These are phyloP conservation scores for Anthophora plumipes DNA, from an alignment of 2,888 invertebrate genomes.

Conservation along the genomic window DNA sequence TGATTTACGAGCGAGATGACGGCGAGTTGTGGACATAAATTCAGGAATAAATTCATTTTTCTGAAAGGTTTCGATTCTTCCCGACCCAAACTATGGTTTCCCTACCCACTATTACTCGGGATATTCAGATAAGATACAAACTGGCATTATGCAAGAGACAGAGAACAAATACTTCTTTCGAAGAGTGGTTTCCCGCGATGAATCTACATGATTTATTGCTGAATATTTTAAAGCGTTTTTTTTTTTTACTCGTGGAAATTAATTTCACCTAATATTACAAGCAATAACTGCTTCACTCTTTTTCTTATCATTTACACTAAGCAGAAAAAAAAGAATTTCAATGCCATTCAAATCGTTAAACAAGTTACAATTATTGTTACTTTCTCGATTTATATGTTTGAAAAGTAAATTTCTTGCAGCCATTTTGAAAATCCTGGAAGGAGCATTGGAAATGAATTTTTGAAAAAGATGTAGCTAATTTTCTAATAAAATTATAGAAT, in stretches of 20 bases:
- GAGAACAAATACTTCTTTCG: slow-evolving; percentile 45
- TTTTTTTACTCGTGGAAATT: background rate
- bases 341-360: background rate
- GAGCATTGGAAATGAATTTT: background rate
- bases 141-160: slow-evolving; percentile 16
- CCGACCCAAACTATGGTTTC: slow-evolving; percentile 46
- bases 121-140: slow-evolving; percentile 40
- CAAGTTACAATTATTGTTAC: background rate
- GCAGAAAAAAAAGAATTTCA: background rate
- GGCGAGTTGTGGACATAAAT: slow-evolving; percentile 77
- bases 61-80: slow-evolving; percentile 78
- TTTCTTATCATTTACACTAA: too few species aligned
- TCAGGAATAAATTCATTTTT: slow-evolving; percentile 81
- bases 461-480: too few species aligned
- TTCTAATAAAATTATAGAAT: too few species aligned
- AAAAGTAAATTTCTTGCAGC: background rate
- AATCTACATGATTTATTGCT: background rate
- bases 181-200: background rate
- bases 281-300: background rate
- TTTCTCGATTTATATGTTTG: background rate
- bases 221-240: background rate
- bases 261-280: background rate
- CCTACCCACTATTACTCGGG: slow-evolving; percentile 40
- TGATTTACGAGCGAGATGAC: slow-evolving; percentile 78
- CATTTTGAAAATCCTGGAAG: too few species aligned